A percentile compares a stretch with the other conserved stretches of the same genome.
These are phyloP conservation scores for Chamaetylas fuelleborni DNA, from an alignment of 2,113 vertebrate genomes.

Conservation along the genomic window DNA sequence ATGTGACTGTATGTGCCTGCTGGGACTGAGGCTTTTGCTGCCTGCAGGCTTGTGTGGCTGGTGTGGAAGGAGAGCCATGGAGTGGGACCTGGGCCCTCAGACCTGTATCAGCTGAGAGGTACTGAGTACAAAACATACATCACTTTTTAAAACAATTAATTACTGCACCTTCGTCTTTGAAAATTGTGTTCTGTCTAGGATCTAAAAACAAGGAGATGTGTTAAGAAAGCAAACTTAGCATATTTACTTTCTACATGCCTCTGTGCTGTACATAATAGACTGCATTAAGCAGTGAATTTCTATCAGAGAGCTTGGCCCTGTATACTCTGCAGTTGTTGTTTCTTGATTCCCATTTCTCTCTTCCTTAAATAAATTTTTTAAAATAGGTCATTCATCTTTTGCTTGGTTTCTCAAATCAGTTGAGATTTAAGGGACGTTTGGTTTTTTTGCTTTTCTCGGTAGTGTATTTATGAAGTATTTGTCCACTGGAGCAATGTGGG, in stretches of 20 bases:
- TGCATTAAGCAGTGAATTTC: background rate
- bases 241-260: background rate
- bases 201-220: background rate
- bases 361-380: slow-evolving; percentile 3
- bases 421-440: background rate
- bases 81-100: background rate
- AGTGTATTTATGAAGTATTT: background rate
- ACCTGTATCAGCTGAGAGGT: background rate
- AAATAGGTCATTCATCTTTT: slow-evolving; percentile 1
- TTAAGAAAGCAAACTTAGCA: background rate
- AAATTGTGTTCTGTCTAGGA: background rate
- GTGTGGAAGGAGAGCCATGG: background rate
- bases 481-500: background rate
- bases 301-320: background rate
- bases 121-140: background rate
- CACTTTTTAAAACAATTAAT: background rate
- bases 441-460: background rate
- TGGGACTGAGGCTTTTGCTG: background rate
- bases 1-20: background rate
- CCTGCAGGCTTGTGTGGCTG: background rate
- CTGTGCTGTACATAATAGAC: background rate
- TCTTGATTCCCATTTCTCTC: background rate
- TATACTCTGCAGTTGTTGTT: background rate
- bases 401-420: background rate
- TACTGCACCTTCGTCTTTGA: background rate